These are phyloP conservation scores for Lamprotornis superbus DNA, from an alignment of 2,113 vertebrate genomes.

Conservation along the genomic window DNA sequence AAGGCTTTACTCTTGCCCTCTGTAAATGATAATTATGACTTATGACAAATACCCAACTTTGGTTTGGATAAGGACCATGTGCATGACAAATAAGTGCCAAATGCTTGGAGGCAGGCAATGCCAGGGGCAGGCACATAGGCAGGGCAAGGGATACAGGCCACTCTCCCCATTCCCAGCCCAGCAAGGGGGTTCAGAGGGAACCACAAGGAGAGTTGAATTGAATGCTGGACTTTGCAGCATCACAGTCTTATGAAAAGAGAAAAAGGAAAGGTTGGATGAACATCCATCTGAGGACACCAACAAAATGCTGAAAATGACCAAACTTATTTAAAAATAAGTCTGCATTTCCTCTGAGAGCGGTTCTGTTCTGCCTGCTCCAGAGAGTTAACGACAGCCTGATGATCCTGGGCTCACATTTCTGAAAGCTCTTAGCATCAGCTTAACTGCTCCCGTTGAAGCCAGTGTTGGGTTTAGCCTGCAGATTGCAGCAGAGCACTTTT, in stretches of 20 bases:
- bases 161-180: fast-evolving
- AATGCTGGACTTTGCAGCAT: not conserved
- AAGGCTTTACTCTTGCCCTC: not conserved
- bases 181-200: not conserved
- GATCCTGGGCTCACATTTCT: not conserved
- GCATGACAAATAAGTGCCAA: not conserved
- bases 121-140: not conserved
- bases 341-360: not conserved
- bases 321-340: not conserved
- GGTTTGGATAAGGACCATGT: not conserved
- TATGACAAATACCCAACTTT: not conserved
- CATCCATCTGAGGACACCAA: not conserved
- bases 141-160: not conserved
- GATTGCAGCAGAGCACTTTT: not conserved
- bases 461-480: not conserved
- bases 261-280: not conserved
- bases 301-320: not conserved
- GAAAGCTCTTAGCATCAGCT: not conserved
- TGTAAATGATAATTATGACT: not conserved
- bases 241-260: not conserved
- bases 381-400: not conserved
- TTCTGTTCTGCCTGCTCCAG: not conserved
- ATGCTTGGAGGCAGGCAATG: not conserved
- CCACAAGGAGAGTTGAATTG: not conserved
- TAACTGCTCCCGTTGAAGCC: not conserved